These are phyloP conservation scores for Megathymus violae DNA, from an alignment of 1,140 invertebrate genomes.

Conservation along the genomic window DNA sequence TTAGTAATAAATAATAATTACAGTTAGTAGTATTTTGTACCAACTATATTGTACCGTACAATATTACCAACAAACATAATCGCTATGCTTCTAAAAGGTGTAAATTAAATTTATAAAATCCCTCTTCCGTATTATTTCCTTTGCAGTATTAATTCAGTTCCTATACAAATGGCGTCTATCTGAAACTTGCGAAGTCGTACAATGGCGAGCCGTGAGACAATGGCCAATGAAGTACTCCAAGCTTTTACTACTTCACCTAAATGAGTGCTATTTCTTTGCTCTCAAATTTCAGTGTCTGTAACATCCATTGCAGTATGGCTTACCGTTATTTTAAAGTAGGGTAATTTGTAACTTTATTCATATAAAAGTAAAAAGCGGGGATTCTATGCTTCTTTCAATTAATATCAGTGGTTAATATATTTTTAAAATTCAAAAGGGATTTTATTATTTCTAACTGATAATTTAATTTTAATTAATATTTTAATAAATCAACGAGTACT, in stretches of 20 bases:
- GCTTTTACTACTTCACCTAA: neutral
- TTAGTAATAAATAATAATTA: too few relatives aligned
- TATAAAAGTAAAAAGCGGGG: too few relatives aligned
- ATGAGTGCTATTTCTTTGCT: neutral
- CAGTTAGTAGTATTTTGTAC: too few relatives aligned
- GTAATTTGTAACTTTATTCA: too few relatives aligned
- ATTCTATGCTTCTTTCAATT: too few relatives aligned
- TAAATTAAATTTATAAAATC: conserved; percentile 15
- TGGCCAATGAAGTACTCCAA: neutral
- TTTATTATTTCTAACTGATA: too few relatives aligned
- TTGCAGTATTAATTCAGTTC: conserved; percentile 11
- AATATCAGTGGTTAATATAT: too few relatives aligned
- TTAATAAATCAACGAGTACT: too few relatives aligned
- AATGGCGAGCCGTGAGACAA: neutral
- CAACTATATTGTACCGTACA: too few relatives aligned
- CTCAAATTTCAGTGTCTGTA: neutral
- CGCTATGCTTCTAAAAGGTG: neutral
- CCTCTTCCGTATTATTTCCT: conserved; percentile 9
- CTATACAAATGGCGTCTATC: conserved; percentile 19
- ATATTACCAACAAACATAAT: too few relatives aligned
- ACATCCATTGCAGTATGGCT: neutral
- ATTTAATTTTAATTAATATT: too few relatives aligned
- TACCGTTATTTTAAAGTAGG: neutral
- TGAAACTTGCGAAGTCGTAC: conserved; percentile 5
- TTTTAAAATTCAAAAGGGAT: too few relatives aligned